Conservation (phyloP, 1,140 invertebrate genomes). For the Aphidius gifuensis region DNA sequence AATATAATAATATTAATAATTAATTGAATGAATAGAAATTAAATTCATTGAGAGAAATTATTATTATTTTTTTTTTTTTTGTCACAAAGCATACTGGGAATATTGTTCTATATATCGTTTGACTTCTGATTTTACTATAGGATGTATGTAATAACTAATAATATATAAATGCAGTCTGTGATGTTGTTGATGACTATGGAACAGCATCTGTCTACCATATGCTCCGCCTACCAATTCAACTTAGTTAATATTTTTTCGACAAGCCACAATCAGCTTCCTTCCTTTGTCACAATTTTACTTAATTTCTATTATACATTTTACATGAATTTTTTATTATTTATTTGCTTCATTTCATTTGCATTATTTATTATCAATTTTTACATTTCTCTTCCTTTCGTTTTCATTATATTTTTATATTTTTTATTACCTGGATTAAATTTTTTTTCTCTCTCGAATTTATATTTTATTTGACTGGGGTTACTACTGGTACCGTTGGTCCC, state of each 20-base stretch:
- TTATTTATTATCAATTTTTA: neutral
- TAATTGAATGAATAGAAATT: no score
- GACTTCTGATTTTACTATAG: no score
- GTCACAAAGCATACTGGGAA: no score
- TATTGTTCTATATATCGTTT: no score
- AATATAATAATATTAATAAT: no score
- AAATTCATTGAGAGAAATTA: no score
- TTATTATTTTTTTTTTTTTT: no score
- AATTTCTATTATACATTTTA: neutral
- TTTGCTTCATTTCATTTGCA: neutral
- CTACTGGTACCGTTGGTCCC: neutral
- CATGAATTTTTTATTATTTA: neutral
- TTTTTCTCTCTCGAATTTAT: neutral
- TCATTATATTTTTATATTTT: neutral
- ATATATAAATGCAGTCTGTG: neutral
- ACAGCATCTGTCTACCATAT: conserved; percentile 43
- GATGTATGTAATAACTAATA: no score
- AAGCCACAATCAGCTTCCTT: conserved; percentile 16
- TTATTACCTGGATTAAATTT: neutral
- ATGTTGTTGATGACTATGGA: neutral
- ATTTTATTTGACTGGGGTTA: neutral
- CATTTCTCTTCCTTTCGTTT: neutral
- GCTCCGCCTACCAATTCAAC: conserved; percentile 42
- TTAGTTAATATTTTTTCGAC: conserved; percentile 41
- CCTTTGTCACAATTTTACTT: neutral